phyloP scores from a whole-genome alignment of 2,888 invertebrate genomes.

The Hybos culiciformis region DNA sequence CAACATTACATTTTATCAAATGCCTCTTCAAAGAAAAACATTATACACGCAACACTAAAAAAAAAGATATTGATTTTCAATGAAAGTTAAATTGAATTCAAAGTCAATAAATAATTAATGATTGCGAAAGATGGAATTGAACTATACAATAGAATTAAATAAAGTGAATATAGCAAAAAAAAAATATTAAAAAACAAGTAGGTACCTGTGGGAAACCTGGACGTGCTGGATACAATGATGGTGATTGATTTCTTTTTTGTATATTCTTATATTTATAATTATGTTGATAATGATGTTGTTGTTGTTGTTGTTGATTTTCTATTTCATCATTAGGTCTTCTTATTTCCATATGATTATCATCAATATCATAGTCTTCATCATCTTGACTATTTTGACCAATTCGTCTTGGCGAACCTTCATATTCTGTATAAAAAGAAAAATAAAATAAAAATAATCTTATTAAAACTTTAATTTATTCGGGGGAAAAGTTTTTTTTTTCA shows the following conservation, averaged over 20 bases:
- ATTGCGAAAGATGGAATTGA: too few species aligned
- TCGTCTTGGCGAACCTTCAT: conserved; percentile 75
- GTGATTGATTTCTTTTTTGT: conserved; percentile 11
- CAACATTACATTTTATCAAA: too few species aligned
- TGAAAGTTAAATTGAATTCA: too few species aligned
- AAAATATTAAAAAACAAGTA: too few species aligned
- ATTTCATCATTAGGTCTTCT: neutral
- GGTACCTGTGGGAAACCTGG: conserved; percentile 72
- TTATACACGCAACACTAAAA: too few species aligned
- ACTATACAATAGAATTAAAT: too few species aligned
- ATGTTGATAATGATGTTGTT: conserved; percentile 20
- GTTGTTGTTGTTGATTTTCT: conserved; percentile 14
- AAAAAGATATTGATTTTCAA: too few species aligned
- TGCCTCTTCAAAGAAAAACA: too few species aligned
- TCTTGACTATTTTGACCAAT: conserved; percentile 49
- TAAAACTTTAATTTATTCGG: neutral
- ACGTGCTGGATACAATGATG: conserved; percentile 53
- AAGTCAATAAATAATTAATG: too few species aligned
- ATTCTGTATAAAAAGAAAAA: conserved; percentile 62
- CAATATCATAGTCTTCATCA: conserved; percentile 14
- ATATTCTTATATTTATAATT: conserved; percentile 17
- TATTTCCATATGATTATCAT: neutral
- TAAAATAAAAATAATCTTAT: too few species aligned
- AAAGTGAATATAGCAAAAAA: too few species aligned
- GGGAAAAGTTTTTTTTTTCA: too few species aligned